Percentiles rank a stretch among this genome's conserved stretches.
Evolutionary conservation across 2,888 invertebrate genomes (phyloP).

Genomic region (Prenolepis imparis): DNA sequence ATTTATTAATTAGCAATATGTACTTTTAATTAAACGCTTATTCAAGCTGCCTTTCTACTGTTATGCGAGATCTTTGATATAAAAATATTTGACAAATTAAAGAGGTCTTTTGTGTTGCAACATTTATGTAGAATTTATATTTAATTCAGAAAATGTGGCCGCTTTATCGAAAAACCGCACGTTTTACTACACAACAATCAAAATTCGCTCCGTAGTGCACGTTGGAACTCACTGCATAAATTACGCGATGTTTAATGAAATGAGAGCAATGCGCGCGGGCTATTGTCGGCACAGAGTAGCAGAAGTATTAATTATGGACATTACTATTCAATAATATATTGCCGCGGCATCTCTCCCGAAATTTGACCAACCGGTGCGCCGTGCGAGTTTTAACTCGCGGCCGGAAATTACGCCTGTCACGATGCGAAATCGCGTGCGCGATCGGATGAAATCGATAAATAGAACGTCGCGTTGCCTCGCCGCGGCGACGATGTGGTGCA

Average conservation of each 20-base stretch:
- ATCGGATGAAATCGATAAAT: conserved; percentile 46
- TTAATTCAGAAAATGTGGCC: conserved; percentile 11
- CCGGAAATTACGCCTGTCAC: conserved; percentile 43
- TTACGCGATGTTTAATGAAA: conserved; percentile 46
- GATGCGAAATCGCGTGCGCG: conserved; percentile 34
- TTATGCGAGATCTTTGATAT: background rate
- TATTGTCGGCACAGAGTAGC: conserved; percentile 32
- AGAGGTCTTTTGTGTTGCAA: background rate
- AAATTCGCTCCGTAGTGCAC: conserved; percentile 7
- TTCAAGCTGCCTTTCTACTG: background rate
- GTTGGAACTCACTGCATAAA: conserved; percentile 25
- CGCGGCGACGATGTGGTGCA: background rate
- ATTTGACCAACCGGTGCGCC: background rate
- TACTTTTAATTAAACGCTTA: conserved; percentile 3
- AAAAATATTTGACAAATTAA: conserved; percentile 17
- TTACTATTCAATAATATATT: conserved; percentile 50
- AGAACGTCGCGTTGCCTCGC: background rate
- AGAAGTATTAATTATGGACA: conserved; percentile 52
- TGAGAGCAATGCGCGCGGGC: conserved; percentile 15
- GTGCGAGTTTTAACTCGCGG: conserved; percentile 1
- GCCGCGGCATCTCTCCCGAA: conserved; percentile 1
- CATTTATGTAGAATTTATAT: background rate
- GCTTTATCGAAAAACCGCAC: background rate
- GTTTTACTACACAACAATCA: conserved; percentile 21
- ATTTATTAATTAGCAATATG: background rate